Evolutionary conservation across 2,888 invertebrate genomes (phyloP).

Genomic region (Melipona bicolor): DNA sequence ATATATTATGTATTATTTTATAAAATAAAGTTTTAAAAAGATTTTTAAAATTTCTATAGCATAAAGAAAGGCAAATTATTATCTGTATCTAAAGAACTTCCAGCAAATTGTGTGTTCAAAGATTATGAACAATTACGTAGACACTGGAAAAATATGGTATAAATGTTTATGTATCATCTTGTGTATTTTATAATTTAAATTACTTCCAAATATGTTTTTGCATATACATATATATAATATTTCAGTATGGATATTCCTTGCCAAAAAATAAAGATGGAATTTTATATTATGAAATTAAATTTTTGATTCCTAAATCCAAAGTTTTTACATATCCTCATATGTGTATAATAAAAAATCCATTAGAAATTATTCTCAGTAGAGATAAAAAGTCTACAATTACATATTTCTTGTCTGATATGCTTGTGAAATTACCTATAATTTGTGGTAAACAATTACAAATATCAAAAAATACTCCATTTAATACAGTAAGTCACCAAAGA

Average conservation of each 20-base stretch:
- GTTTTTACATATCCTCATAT: constrained; percentile 76
- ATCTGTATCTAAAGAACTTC: constrained; percentile 75
- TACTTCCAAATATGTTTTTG: background rate
- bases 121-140: constrained; percentile 78
- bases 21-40: background rate
- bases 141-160: constrained; percentile 83
- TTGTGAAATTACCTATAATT: constrained; percentile 58
- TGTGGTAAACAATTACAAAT: constrained; percentile 64
- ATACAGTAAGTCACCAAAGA: constrained; percentile 23
- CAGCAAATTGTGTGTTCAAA: constrained; percentile 72
- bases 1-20: too few relatives aligned
- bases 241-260: constrained; percentile 80
- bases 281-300: constrained; percentile 77
- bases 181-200: constrained; percentile 3
- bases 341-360: constrained; percentile 70
- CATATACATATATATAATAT: constrained; percentile 31
- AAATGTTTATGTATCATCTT: constrained; percentile 11
- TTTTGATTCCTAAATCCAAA: constrained; percentile 65
- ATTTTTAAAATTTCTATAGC: constrained; percentile 58
- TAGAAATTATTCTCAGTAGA: constrained; percentile 54
- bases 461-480: constrained; percentile 13
- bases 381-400: constrained; percentile 48
- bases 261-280: constrained; percentile 73
- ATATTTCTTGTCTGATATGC: constrained; percentile 69
- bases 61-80: constrained; percentile 77